Conservation (phyloP, 2,888 invertebrate genomes). For the Agriopis aurantiaria region DNA sequence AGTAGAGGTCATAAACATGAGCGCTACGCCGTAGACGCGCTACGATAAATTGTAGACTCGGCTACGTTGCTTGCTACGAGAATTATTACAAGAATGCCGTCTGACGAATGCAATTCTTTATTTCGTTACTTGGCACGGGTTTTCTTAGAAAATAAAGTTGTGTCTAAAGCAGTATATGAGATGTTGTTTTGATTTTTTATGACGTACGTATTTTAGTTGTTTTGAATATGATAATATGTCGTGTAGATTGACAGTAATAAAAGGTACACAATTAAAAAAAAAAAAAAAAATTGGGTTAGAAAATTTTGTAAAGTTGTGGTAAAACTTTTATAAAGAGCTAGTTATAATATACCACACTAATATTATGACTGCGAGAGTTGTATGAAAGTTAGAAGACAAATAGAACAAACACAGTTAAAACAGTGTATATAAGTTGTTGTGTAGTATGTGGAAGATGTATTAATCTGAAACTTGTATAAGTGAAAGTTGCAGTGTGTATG, state of each 20-base stretch:
- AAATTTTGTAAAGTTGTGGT: not conserved
- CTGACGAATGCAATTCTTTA: slow-evolving; percentile 43
- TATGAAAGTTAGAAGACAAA: no score
- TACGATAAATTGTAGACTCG: slow-evolving; percentile 59
- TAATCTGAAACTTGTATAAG: no score
- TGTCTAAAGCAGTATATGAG: not conserved
- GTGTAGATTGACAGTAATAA: not conserved
- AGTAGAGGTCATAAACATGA: slow-evolving; percentile 55
- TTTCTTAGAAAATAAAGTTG: slow-evolving; percentile 33
- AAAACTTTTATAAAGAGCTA: not conserved
- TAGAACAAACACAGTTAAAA: no score
- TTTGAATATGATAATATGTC: not conserved
- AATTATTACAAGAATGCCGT: slow-evolving; percentile 51
- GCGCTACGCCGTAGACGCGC: slow-evolving; percentile 57
- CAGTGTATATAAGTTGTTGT: no score
- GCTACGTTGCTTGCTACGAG: slow-evolving; percentile 54
- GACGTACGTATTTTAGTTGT: not conserved
- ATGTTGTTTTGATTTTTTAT: not conserved
- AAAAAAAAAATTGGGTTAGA: no score
- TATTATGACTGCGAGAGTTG: no score
- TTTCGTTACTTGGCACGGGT: slow-evolving; percentile 35
- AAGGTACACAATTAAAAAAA: no score
- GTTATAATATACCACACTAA: not conserved
- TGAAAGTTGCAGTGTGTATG: no score
- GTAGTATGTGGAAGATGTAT: no score